Evolutionary conservation across 2,888 invertebrate genomes (phyloP).

Genomic region (Drosophila fungiperda): DNA sequence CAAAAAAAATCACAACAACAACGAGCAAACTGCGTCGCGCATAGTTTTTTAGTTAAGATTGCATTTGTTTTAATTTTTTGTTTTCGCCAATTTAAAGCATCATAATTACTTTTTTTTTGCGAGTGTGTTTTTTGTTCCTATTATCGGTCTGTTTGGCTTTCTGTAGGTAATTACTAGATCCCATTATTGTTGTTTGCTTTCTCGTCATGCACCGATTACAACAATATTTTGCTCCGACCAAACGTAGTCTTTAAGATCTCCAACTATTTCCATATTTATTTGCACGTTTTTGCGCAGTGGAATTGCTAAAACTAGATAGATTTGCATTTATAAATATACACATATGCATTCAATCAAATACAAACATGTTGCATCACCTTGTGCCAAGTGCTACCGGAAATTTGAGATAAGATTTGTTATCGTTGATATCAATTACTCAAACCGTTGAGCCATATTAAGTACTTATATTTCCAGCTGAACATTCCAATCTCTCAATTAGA

Average conservation of each 20-base stretch:
- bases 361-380: slow-evolving; percentile 1
- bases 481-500: background rate
- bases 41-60: slow-evolving; percentile 15
- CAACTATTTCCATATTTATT: background rate
- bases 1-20: slow-evolving; percentile 40
- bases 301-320: background rate
- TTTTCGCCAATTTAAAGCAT: slow-evolving; percentile 38
- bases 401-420: slow-evolving; percentile 53
- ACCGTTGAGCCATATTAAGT: slow-evolving; percentile 10
- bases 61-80: background rate
- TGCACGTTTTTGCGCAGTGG: slow-evolving; percentile 12
- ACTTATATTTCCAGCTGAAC: background rate
- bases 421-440: slow-evolving; percentile 34
- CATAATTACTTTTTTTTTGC: slow-evolving; percentile 31
- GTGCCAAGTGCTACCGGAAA: slow-evolving; percentile 31
- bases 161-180: slow-evolving; percentile 15
- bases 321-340: background rate
- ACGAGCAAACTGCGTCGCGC: slow-evolving; percentile 44
- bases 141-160: slow-evolving; percentile 16
- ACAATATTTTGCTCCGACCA: slow-evolving; percentile 10
- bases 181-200: slow-evolving; percentile 10
- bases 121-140: background rate
- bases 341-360: background rate
- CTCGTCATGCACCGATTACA: slow-evolving; percentile 49
- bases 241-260: slow-evolving; percentile 6